Base-by-base conservation (phyloP, 1,140 invertebrate genomes). In the Tachypleus tridentatus region DNA sequence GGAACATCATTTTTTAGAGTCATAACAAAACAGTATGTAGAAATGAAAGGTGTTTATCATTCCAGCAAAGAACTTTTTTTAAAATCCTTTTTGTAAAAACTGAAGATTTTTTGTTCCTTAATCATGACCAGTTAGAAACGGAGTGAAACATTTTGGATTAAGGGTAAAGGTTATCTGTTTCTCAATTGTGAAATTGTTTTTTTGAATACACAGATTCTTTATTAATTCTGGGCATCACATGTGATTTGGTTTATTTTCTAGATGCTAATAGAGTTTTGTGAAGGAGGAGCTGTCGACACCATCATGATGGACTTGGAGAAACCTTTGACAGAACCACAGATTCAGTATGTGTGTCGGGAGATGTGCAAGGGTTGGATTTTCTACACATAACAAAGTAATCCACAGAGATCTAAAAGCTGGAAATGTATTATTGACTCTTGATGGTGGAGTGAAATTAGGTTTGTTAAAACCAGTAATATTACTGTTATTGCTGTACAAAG, bases 291-390 rank as follows among this genome's bases (percentile, higher is more conserved):
- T 64, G 80, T 99, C 57, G 96, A 99, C 79, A 92, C 89, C 60
- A 97, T 99, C 70, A 99, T 99, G 92, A 86, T 94, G 49, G 96
- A 99, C 77, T 79, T 99, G 64, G 94, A 98, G 77, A 97, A 98
- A 78, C 88, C 93, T 49, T 80, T 99, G 67, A 94, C 85, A 61
- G 97, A 99, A 80, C 75, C 81, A 63, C 96, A 99, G 80, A 99
- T 99, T 72, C 85, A 89, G 29, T 97, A 92, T 79, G 87, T 99
- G 54, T 94, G 91, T 77, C 87, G 92, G 72, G 87, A 97, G 75
- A 87, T 91, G 81, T 87, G 85, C 73, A 63, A 62, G 84, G 78
- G 10, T 72, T 86, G 4, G 71, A 74, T 47, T 84, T 78, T 73
- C 81, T 98, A 67, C 97, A 99, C 79, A 84, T 71, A 84, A 86